Base-by-base conservation (phyloP, 2,113 vertebrate genomes). In the Zosterops hypoxanthus region DNA sequence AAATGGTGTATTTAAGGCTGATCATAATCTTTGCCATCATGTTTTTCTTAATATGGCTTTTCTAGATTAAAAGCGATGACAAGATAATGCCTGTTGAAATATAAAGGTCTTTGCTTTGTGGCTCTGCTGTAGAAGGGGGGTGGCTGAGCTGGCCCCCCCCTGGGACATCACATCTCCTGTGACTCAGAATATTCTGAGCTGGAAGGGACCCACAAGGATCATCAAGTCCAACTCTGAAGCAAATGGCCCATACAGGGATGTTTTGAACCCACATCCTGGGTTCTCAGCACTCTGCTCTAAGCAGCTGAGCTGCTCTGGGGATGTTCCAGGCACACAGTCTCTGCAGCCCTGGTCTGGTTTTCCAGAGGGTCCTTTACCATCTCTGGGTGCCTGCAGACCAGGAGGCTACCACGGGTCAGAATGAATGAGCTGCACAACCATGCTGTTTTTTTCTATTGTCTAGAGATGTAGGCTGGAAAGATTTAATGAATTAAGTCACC, bases 301-400 rank as follows among this genome's bases (percentile, higher is more conserved):
- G 12, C 55, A 69, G 28, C 55, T 60, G 64, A 61, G 72, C 72
- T 69, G 36, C 64, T 29, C 64, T 39, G 28, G 23, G 46, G 12
- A 4, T 28, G 46, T 23, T 26, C 28, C 73, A 86, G 34, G 11
- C n/a, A 0, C 9, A 26, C 2, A 0, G n/a, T 20, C 11, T 18
- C 24, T 4, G 1, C n/a, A 36, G 46, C 53, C 34, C 26, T 13
- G 16, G 0, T 3, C 53, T 1, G 1, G 0, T 42, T 39, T 72
- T 64, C 70, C 71, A 19, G 5, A 47, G 33, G 63, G n/a, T 72
- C 52, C 60, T 84, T 79, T 22, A 3, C 23, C 15, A 20, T 28
- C 44, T 23, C 13, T 29, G 57, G 7, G 11, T 22, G 5, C 20
- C 9, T 6, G 9, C 25, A 64, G 44, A 44, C 3, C 41, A 41